Evolutionary conservation across 53 echinoderm and acorn worm genomes (phyloP).

Genomic region (Holothuria leucospilota): DNA sequence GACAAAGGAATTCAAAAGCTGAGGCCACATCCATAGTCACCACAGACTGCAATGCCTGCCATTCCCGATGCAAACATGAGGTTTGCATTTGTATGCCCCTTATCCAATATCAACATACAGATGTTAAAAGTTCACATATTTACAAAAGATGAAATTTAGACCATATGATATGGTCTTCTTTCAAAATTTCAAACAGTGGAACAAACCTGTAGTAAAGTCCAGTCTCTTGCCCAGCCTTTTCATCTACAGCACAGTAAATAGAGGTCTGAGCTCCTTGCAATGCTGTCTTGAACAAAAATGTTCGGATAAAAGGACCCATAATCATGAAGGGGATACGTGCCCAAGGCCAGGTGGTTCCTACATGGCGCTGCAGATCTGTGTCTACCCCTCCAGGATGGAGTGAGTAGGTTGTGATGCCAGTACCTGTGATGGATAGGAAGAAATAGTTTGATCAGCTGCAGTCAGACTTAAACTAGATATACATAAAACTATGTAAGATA

Average conservation of each 20-base stretch:
- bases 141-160: too few relatives aligned
- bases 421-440: constrained; percentile 57
- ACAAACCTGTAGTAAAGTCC: constrained; percentile 70
- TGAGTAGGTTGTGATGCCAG: constrained; percentile 78
- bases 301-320: background rate
- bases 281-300: constrained; percentile 51
- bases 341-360: background rate
- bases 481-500: too few relatives aligned
- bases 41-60: too few relatives aligned
- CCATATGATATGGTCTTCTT: too few relatives aligned
- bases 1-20: too few relatives aligned
- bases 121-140: too few relatives aligned
- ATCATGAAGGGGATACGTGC: background rate
- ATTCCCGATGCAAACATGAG: too few relatives aligned
- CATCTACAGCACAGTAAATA: constrained; percentile 70
- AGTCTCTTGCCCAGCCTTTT: constrained; percentile 54
- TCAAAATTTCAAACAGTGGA: background rate
- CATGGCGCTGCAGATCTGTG: constrained; percentile 77
- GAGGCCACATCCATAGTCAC: too few relatives aligned
- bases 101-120: too few relatives aligned
- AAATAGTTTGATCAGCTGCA: background rate
- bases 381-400: constrained; percentile 80
- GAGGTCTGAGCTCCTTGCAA: constrained; percentile 75
- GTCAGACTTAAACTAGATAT: too few relatives aligned
- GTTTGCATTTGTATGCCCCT: too few relatives aligned